phyloP scores from a whole-genome alignment of 2,888 invertebrate species.

The Polyploca ridens region DNA sequence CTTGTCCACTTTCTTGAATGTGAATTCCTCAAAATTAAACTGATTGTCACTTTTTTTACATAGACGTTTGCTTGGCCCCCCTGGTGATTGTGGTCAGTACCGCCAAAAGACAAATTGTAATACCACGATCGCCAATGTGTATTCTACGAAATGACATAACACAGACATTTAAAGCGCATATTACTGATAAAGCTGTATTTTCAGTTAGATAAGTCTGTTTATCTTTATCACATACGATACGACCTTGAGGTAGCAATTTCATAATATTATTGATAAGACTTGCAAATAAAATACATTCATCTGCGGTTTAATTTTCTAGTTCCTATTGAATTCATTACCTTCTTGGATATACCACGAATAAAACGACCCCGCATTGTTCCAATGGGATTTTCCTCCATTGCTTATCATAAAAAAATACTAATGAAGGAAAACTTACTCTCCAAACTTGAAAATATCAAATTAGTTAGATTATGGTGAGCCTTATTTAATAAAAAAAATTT shows the following conservation, averaged over 20 bases:
- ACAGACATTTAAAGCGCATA: background rate
- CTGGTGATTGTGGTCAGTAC: no score
- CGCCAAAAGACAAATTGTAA: no score
- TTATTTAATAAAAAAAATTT: no score
- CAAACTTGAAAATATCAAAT: no score
- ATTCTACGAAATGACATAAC: slow-evolving; percentile 8
- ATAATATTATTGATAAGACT: background rate
- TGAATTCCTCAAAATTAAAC: background rate
- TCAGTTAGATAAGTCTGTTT: background rate
- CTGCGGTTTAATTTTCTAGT: slow-evolving; percentile 4
- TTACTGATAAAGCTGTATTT: slow-evolving; percentile 4
- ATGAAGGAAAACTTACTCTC: no score
- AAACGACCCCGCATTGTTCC: no score
- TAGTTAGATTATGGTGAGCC: no score
- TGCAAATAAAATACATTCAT: background rate
- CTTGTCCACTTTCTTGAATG: background rate
- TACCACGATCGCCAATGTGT: no score
- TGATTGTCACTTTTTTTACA: no score
- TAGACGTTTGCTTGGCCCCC: no score
- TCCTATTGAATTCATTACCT: slow-evolving; percentile 8
- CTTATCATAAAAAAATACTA: no score
- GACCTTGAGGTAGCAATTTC: background rate
- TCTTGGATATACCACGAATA: background rate
- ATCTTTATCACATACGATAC: background rate
- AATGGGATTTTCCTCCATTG: background rate